Percentiles rank a stretch among this genome's conserved stretches.
Conservation (phyloP, 2,888 invertebrate genomes). For the Drosophila parthenogenetica region DNA sequence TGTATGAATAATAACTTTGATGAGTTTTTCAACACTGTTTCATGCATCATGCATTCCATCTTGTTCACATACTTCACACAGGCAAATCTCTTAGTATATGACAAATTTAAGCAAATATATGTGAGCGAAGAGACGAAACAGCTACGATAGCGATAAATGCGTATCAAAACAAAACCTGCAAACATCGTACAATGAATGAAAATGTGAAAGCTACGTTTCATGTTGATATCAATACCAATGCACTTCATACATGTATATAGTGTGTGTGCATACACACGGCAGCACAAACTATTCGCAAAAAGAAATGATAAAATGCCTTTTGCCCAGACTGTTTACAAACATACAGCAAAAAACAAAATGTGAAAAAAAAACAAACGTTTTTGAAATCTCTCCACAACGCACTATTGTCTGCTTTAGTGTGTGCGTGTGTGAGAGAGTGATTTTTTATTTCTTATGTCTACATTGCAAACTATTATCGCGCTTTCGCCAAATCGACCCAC, state of each 20-base stretch:
- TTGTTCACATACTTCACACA: background rate
- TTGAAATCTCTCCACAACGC: constrained; percentile 45
- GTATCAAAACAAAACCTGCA: constrained; percentile 60
- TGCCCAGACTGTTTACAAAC: constrained; percentile 69
- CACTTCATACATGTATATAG: constrained; percentile 3
- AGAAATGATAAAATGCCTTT: constrained; percentile 54
- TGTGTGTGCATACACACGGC: constrained; percentile 2
- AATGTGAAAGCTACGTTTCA: constrained; percentile 71
- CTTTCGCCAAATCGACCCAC: constrained; percentile 65
- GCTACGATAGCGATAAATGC: constrained; percentile 46
- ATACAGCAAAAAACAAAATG: constrained; percentile 27
- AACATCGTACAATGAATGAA: constrained; percentile 62
- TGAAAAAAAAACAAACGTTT: constrained; percentile 10
- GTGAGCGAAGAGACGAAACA: constrained; percentile 13
- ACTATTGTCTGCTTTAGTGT: constrained; percentile 5
- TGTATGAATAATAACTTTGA: no score
- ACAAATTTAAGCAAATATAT: constrained; percentile 4
- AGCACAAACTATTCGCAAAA: constrained; percentile 34
- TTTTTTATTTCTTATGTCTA: constrained; percentile 31
- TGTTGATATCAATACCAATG: constrained; percentile 13
- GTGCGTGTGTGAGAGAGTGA: constrained; percentile 11
- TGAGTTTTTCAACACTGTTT: constrained; percentile 29
- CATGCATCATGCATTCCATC: constrained; percentile 7
- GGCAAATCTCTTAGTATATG: constrained; percentile 10
- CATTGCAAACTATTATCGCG: constrained; percentile 54